phyloP scores from a whole-genome alignment of 2,113 vertebrate genomes.

The Lepus timidus region DNA sequence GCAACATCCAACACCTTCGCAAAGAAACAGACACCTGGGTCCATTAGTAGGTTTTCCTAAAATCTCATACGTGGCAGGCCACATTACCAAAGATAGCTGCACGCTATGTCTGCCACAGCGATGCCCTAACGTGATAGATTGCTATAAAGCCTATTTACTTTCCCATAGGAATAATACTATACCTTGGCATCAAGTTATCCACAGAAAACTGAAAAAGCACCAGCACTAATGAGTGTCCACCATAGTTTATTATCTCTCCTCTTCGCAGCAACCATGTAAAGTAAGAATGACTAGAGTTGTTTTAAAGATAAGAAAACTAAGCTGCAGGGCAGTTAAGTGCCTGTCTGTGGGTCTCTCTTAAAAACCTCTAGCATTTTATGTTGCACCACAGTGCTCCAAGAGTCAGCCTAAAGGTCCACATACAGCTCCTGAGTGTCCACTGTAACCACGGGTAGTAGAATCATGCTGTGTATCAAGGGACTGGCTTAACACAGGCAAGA shows the following conservation, averaged over 20 bases:
- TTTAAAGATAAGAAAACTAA: conserved; percentile 54
- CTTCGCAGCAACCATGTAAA: not conserved
- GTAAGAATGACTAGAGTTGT: not conserved
- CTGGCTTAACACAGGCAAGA: not conserved
- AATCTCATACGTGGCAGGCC: not conserved
- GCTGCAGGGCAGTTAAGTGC: conserved; percentile 5
- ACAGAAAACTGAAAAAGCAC: not conserved
- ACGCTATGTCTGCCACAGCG: not conserved
- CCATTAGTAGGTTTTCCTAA: conserved; percentile 21
- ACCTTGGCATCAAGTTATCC: not conserved
- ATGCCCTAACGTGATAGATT: not conserved
- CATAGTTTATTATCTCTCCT: not conserved
- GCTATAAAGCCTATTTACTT: not conserved
- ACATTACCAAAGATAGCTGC: not conserved
- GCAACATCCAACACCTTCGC: not conserved
- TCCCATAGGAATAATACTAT: not conserved
- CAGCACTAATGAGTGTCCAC: not conserved
- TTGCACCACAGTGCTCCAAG: not conserved
- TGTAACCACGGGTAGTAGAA: not conserved
- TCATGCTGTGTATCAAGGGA: not conserved
- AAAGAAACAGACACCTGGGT: not conserved
- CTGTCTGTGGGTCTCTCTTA: not conserved
- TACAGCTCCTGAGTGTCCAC: not conserved
- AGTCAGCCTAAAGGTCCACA: not conserved
- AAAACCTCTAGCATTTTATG: not conserved